These are phyloP conservation scores for Chirona hameri DNA, from an alignment of 2,888 invertebrate species.

Conservation along the genomic window DNA sequence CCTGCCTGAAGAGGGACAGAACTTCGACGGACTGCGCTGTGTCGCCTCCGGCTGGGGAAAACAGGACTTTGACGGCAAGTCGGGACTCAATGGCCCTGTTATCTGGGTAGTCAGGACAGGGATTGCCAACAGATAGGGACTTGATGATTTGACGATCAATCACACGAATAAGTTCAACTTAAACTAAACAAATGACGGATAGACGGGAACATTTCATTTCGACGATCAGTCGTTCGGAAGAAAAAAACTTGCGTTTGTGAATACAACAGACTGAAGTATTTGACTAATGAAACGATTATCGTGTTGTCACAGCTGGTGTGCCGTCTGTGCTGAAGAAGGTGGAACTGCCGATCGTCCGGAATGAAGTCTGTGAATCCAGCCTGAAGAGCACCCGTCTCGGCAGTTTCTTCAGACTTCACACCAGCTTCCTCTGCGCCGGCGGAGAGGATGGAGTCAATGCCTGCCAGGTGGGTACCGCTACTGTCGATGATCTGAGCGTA, in stretches of 20 bases:
- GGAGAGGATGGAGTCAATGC: background rate
- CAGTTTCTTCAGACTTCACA: background rate
- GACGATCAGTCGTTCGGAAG: no score
- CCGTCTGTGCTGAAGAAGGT: background rate
- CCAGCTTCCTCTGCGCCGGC: background rate
- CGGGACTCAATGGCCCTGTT: no score
- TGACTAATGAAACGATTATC: background rate
- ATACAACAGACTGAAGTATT: background rate
- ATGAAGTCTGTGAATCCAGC: background rate
- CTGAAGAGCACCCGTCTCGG: background rate
- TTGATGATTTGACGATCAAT: no score
- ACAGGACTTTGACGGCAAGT: conserved; percentile 67
- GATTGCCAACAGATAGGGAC: no score
- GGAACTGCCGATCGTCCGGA: background rate
- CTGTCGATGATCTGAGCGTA: no score
- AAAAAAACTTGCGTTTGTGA: no score
- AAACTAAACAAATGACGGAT: no score
- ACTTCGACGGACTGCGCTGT: conserved; percentile 52
- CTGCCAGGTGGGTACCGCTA: background rate
- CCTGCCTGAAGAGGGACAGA: conserved; percentile 57
- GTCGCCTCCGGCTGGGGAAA: conserved; percentile 82
- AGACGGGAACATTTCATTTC: no score
- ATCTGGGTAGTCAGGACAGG: no score
- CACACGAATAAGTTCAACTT: no score
- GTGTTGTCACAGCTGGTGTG: background rate